Base-by-base conservation (phyloP, 2,113 vertebrate species). In the Brachirus orientalis region DNA sequence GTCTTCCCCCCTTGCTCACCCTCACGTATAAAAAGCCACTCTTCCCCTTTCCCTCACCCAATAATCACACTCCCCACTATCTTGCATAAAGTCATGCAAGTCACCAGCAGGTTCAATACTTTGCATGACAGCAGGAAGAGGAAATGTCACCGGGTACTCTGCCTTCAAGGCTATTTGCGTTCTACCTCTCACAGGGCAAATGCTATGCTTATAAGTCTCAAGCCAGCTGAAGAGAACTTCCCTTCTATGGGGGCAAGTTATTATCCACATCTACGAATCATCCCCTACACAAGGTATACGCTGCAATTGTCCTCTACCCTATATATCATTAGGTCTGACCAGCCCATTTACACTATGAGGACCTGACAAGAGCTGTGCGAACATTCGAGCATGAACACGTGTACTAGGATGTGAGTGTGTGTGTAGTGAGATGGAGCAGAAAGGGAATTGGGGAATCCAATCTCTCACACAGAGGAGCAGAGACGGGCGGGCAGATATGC, bases 381-480 rank as follows among this genome's bases (percentile, higher is more conserved):
- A 79, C 4, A 59, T 59, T 67, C 2, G 36, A 52, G 28, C 43
- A 28, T 16, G 22, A 37, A 59, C 59, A 36, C 38, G 37, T 60
- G 69, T 48, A 46, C 8, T 16, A 14, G 28, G 20, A 57, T 47
- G 38, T 37, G 36, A 28, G 62, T 71, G 63, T 69, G 38, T 68
- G 73, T 65, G 75, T 22, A 41, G 58, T 14, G 58, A 58, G 43
- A 73, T 0, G 36, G 73, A 69, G 63, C 46, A 68, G 62, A 46
- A 60, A 55, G 46, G 69, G 77, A 82, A 54, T 72, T 73, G 66
- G 82, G 82, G 87, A 91, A 89, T 88, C 86, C 86, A 92, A 92
- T 92, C 90, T 91, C 85, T 90, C 87, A 89, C 81, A 75, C 83
- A 86, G 88, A 91, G 86, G 82, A 88, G 83, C 75, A 72, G 79